These are phyloP conservation scores for Drosophila meridiana DNA, from an alignment of 2,888 invertebrate genomes.

Conservation along the genomic window DNA sequence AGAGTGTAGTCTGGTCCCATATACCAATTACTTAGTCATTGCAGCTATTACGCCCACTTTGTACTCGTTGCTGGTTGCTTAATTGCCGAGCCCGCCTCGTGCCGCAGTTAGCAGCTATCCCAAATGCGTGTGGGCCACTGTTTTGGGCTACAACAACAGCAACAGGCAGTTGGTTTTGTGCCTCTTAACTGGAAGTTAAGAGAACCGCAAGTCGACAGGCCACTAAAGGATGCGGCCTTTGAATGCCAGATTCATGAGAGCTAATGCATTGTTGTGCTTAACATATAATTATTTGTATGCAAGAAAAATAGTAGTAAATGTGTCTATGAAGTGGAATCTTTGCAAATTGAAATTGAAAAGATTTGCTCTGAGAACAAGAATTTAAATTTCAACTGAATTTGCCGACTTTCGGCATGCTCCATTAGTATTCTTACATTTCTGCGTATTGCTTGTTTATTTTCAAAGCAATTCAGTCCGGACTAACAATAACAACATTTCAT, in stretches of 20 bases:
- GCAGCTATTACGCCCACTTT: slow-evolving; percentile 52
- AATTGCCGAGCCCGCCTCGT: slow-evolving; percentile 47
- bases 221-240: slow-evolving; percentile 16
- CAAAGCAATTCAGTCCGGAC: slow-evolving; percentile 33
- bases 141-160: slow-evolving; percentile 15
- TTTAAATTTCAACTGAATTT: slow-evolving; percentile 1
- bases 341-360: neutral
- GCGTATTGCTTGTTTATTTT: slow-evolving; percentile 19
- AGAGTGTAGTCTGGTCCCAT: slow-evolving; percentile 33
- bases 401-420: neutral
- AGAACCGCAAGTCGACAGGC: slow-evolving; percentile 15
- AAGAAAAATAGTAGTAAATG: neutral
- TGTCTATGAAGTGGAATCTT: neutral
- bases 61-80: slow-evolving; percentile 28
- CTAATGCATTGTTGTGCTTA: slow-evolving; percentile 6
- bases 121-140: slow-evolving; percentile 32
- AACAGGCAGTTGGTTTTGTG: slow-evolving; percentile 21
- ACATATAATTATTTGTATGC: neutral
- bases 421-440: slow-evolving; percentile 7
- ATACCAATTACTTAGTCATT: slow-evolving; percentile 73
- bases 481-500: slow-evolving; percentile 62
- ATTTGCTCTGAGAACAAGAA: slow-evolving; percentile 3
- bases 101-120: slow-evolving; percentile 32
- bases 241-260: neutral
- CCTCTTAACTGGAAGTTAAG: slow-evolving; percentile 28